These are phyloP conservation scores for Coreius guichenoti DNA, from an alignment of 2,797 vertebrate genomes.

Conservation along the genomic window DNA sequence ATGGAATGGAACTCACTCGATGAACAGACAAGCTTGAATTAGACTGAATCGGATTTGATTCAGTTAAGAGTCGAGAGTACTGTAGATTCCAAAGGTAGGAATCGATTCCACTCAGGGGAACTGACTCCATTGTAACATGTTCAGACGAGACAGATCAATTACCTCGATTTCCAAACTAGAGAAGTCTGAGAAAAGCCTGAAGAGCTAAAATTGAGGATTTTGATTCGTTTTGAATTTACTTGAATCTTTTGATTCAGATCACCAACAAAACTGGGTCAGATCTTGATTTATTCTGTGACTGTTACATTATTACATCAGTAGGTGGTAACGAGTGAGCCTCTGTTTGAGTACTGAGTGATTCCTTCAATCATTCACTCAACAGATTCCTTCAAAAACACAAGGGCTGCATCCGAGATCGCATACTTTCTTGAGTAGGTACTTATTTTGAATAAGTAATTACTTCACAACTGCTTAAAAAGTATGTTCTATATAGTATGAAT, in stretches of 20 bases:
- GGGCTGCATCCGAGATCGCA: neutral
- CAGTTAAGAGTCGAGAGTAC: neutral
- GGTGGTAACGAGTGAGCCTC: neutral
- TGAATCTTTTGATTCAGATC: neutral
- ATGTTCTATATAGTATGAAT: no score
- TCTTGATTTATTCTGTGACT: neutral
- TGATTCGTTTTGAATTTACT: neutral
- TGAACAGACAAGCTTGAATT: neutral
- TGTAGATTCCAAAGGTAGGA: neutral
- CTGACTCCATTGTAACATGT: neutral
- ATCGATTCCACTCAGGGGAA: neutral
- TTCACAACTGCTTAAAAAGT: neutral
- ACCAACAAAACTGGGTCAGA: neutral
- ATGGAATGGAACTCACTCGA: neutral
- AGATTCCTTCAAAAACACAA: neutral
- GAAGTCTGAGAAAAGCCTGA: neutral
- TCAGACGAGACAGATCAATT: neutral
- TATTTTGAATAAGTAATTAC: neutral
- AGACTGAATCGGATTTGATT: neutral
- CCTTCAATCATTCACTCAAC: neutral
- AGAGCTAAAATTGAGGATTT: neutral
- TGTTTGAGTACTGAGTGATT: neutral
- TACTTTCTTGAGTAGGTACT: neutral
- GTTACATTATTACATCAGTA: neutral
- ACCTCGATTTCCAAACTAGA: neutral